Percentiles rank a stretch among this genome's conserved stretches.
Evolutionary conservation across 2,888 invertebrate genomes (phyloP).

Genomic region (Clivina fossor): DNA sequence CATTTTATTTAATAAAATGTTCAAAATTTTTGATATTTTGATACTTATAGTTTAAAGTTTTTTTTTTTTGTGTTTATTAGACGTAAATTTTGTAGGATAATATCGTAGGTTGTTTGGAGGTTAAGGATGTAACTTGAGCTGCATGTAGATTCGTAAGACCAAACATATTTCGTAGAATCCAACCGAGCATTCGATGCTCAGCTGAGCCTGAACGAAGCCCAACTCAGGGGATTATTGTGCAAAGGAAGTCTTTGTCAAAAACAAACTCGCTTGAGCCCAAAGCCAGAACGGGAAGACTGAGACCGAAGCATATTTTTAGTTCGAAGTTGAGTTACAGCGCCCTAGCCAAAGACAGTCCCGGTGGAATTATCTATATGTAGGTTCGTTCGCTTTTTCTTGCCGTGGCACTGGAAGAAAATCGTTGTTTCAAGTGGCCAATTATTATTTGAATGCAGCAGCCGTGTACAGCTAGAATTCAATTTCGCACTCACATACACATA

Average conservation of each 20-base stretch:
- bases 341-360: constrained; percentile 2
- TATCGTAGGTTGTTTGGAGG: background rate
- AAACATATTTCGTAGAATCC: constrained; percentile 18
- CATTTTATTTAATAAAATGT: background rate
- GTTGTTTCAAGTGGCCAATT: constrained; percentile 52
- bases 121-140: constrained; percentile 24
- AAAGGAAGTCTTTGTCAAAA: constrained; percentile 25
- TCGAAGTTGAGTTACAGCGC: too few species aligned
- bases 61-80: background rate
- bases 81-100: background rate
- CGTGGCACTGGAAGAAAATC: constrained; percentile 21
- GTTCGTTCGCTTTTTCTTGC: constrained; percentile 18
- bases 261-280: too few species aligned
- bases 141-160: background rate
- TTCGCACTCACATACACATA: constrained; percentile 17
- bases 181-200: too few species aligned
- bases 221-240: constrained; percentile 25
- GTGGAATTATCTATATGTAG: constrained; percentile 17
- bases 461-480: constrained; percentile 27
- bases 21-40: background rate
- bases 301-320: constrained; percentile 19
- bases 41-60: background rate
- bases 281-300: too few species aligned
- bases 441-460: constrained; percentile 48
- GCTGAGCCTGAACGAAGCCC: too few species aligned